These are phyloP conservation scores for Cyclina sinensis DNA, from an alignment of 1,140 invertebrate species.

Conservation along the genomic window DNA sequence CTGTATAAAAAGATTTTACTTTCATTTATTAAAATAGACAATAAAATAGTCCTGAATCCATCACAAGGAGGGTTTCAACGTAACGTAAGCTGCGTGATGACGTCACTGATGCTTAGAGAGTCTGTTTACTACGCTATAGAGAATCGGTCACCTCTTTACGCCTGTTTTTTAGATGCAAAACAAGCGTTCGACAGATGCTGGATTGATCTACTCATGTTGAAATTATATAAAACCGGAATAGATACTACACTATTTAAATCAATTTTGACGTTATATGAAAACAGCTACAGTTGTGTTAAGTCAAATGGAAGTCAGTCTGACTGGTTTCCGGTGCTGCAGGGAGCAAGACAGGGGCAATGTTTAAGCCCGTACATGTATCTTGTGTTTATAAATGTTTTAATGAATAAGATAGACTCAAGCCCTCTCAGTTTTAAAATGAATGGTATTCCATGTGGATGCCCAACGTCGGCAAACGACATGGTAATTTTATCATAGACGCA, in stretches of 20 bases:
- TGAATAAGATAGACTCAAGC: slow-evolving; percentile 10
- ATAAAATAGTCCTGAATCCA: too few relatives aligned
- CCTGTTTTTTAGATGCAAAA: slow-evolving; percentile 15
- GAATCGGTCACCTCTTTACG: neutral
- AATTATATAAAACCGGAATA: slow-evolving; percentile 3
- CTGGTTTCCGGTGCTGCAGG: slow-evolving; percentile 29
- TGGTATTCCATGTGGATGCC: neutral
- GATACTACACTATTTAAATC: slow-evolving; percentile 12
- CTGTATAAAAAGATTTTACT: too few relatives aligned
- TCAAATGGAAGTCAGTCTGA: slow-evolving; percentile 9
- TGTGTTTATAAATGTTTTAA: slow-evolving; percentile 17
- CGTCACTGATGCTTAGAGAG: neutral
- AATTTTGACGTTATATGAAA: neutral
- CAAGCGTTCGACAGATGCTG: neutral
- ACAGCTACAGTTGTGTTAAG: neutral
- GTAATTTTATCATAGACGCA: neutral
- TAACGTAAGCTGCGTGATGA: slow-evolving; percentile 21
- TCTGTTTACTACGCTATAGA: neutral
- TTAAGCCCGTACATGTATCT: slow-evolving; percentile 9
- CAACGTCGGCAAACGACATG: slow-evolving; percentile 3
- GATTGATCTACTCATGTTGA: neutral
- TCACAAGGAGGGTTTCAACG: neutral
- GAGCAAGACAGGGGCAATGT: slow-evolving; percentile 20
- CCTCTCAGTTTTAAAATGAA: neutral
- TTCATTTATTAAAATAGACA: too few relatives aligned